These are phyloP conservation scores for Scomber colias DNA, from an alignment of 2,113 vertebrate genomes.

Conservation along the genomic window DNA sequence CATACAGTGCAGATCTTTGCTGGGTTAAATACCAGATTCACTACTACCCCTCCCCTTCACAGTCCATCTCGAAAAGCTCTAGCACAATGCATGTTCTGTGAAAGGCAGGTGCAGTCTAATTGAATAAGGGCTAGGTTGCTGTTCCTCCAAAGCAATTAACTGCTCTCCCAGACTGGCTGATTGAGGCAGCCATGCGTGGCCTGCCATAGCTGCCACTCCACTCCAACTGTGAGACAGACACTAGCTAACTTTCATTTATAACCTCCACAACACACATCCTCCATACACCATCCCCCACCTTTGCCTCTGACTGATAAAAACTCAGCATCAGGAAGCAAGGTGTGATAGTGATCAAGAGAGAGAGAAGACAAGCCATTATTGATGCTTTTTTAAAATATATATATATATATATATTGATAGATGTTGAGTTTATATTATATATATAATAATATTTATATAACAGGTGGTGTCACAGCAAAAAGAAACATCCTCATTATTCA, in stretches of 20 bases:
- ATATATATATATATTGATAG: too few species aligned
- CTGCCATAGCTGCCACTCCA: slow-evolving; percentile 51
- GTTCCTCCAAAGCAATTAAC: slow-evolving; percentile 82
- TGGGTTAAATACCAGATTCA: slow-evolving; percentile 10
- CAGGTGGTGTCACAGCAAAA: too few species aligned
- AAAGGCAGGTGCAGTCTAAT: slow-evolving; percentile 77
- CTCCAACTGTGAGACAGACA: slow-evolving; percentile 33
- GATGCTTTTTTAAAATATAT: slow-evolving; percentile 1
- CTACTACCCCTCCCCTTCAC: background rate
- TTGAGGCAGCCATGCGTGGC: slow-evolving; percentile 74
- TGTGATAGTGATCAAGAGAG: background rate
- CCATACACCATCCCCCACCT: background rate
- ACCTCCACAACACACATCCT: background rate
- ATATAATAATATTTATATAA: too few species aligned
- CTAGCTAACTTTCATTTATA: slow-evolving; percentile 39
- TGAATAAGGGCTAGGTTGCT: slow-evolving; percentile 70
- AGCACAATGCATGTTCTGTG: slow-evolving; percentile 35
- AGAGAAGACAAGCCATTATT: background rate
- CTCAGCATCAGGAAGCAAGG: background rate
- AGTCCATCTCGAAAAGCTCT: slow-evolving; percentile 4
- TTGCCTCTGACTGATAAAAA: background rate
- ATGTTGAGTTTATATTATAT: too few species aligned
- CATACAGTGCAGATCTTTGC: slow-evolving; percentile 12
- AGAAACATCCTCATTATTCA: too few species aligned
- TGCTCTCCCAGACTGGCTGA: slow-evolving; percentile 74